A percentile compares a stretch with the other conserved stretches of the same genome.
Conservation (phyloP, 2,888 invertebrate genomes). For the Torymus aiolomorphi region DNA sequence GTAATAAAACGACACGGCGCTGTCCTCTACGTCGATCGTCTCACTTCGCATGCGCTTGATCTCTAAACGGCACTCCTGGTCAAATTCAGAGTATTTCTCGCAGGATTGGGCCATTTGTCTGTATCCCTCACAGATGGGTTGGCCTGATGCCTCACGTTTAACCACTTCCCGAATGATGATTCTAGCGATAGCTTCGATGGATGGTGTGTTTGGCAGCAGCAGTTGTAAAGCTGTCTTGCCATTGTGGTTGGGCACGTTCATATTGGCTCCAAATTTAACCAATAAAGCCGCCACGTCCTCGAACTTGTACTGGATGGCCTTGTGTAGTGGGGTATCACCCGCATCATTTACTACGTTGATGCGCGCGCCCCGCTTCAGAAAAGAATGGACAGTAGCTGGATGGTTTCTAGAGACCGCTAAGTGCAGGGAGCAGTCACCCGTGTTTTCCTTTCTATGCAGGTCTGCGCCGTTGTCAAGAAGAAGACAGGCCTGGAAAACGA, state of each 20-base stretch:
- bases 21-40: not conserved
- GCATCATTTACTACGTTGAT: too few relatives aligned
- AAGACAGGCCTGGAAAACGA: too few relatives aligned
- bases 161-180: not conserved
- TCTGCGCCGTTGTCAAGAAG: too few relatives aligned
- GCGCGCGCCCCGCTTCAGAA: too few relatives aligned
- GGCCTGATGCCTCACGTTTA: not conserved
- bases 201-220: too few relatives aligned
- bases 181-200: not conserved
- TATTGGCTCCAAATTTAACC: not conserved
- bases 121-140: not conserved
- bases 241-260: not conserved
- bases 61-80: not conserved
- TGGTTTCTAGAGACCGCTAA: too few relatives aligned
- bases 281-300: too few relatives aligned
- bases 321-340: too few relatives aligned
- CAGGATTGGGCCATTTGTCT: not conserved
- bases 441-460: too few relatives aligned
- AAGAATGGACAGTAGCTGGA: too few relatives aligned
- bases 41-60: not conserved
- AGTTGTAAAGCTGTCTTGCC: not conserved
- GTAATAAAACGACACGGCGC: slow-evolving; percentile 5
- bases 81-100: not conserved
- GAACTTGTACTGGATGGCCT: too few relatives aligned
- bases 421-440: too few relatives aligned